phyloP scores from a whole-genome alignment of 2,113 vertebrate genomes.

The Myanophis thanlyinensis region DNA sequence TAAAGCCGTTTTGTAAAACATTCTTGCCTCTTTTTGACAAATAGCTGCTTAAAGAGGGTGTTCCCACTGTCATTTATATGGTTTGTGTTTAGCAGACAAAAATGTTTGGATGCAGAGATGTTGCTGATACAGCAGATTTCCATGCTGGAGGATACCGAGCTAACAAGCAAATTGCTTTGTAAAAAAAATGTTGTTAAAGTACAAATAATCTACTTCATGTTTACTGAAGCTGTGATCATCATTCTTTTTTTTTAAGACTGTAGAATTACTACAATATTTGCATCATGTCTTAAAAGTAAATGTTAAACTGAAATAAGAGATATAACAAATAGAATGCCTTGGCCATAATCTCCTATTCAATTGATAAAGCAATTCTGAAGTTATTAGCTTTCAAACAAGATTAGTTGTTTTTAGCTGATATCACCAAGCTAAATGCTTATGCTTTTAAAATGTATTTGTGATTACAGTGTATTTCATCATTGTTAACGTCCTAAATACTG shows the following conservation, averaged over 20 bases:
- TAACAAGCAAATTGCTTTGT: not conserved
- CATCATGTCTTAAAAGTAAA: not conserved
- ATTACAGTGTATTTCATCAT: not conserved
- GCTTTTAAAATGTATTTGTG: not conserved
- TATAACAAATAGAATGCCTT: no score
- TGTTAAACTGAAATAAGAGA: not conserved
- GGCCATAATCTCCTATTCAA: not conserved
- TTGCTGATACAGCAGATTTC: slow-evolving; percentile 14
- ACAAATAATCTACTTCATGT: not conserved
- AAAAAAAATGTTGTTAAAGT: not conserved
- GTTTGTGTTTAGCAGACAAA: not conserved
- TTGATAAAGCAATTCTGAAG: not conserved
- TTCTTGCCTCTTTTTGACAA: accelerated
- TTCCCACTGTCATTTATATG: not conserved
- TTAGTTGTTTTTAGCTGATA: not conserved
- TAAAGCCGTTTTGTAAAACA: accelerated
- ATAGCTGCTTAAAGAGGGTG: not conserved
- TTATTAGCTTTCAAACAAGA: not conserved
- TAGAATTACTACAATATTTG: not conserved
- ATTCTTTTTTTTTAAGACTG: not conserved
- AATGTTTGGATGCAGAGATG: not conserved
- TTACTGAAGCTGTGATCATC: not conserved
- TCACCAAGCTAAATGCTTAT: not conserved
- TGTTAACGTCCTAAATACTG: not conserved
- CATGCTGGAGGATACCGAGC: not conserved